Percentiles rank a stretch among this genome's conserved stretches.
Evolutionary conservation across 2,888 invertebrate species (phyloP).

Genomic region (Sisyra terminalis): DNA sequence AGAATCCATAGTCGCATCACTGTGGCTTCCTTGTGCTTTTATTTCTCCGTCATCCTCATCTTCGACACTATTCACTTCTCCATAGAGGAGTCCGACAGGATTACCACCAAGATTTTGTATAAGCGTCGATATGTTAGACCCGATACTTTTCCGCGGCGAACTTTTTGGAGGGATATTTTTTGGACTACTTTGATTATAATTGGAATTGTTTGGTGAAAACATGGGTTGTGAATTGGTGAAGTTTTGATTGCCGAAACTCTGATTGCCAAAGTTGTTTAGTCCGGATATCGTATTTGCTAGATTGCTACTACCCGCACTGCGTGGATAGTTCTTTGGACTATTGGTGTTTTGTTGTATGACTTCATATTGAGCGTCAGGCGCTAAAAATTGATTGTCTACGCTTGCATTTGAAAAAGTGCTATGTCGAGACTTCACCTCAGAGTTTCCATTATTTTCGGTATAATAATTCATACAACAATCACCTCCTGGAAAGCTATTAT

Average conservation of each 20-base stretch:
- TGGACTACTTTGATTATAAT: slow-evolving; percentile 13
- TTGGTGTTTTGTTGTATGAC: slow-evolving; percentile 28
- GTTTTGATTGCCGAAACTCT: slow-evolving; percentile 18
- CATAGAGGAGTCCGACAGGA: slow-evolving; percentile 27
- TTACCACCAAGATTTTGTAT: slow-evolving; percentile 31
- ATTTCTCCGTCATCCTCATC: slow-evolving; percentile 21
- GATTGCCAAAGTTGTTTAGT: slow-evolving; percentile 21
- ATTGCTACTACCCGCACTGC: slow-evolving; percentile 16
- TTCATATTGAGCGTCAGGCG: slow-evolving; percentile 47
- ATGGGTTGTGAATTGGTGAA: slow-evolving; percentile 1
- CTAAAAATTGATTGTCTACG: slow-evolving; percentile 27
- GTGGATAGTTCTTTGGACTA: slow-evolving; percentile 3
- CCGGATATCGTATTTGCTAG: slow-evolving; percentile 26
- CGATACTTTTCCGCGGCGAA: slow-evolving; percentile 25
- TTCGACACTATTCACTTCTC: slow-evolving; percentile 21
- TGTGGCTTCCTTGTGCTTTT: slow-evolving; percentile 23
- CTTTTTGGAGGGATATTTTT: slow-evolving; percentile 18
- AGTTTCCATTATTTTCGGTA: slow-evolving; percentile 17
- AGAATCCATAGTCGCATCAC: slow-evolving; percentile 41
- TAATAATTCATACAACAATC: slow-evolving; percentile 21
- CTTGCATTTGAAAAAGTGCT: slow-evolving; percentile 16
- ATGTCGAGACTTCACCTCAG: slow-evolving; percentile 13
- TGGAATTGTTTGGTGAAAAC: neutral
- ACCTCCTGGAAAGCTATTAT: slow-evolving; percentile 14
- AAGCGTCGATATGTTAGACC: slow-evolving; percentile 29